Evolutionary conservation across 2,797 vertebrate species (phyloP), one percentile per base, ranked within the genome.

Genomic region (Chaunax sp.): DNA sequence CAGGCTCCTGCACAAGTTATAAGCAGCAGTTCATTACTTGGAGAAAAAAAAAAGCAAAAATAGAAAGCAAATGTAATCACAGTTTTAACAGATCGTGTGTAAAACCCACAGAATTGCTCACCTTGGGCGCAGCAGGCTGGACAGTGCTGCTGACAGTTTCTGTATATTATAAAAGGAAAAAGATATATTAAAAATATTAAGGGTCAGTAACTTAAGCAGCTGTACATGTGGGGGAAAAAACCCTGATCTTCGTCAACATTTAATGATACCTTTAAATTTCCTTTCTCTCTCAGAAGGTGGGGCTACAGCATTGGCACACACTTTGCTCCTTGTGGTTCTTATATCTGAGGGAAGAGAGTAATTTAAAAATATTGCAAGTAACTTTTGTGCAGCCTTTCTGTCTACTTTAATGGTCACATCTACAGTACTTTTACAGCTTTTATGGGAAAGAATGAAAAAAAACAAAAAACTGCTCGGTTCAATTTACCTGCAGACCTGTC

Each of bases 401-500:
- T n/a, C 6, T 44, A 20, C 2, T 45, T 28, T 53, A 7, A n/a
- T 25, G 12, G 8, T 43, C 9, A 20, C 23, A 55, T 12, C 1
- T 33, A 9, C 1, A 33, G 25, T 23, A 4, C 10, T 50, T 15
- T 61, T 33, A n/a, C 2, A 33, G 11, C 19, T 23, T 49, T 49
- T 26, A 55, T 33, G 12, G 0, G 7, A 20, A 51, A 30, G 0
- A 20, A 11, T 22, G 6, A 40, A 43, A 13, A 28, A 22, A 12
- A 22, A 18, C 22, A 18, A 15, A n/a, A 2, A 18, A 15, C 38
- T 7, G 28, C 25, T 23, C 23, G 30, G 47, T 18, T 37, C 13
- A 37, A 25, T n/a, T 6, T 84, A 94, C 92, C 92, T 77, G 89
- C 62, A 45, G 78, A 49, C 49, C 67, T 86, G 49, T 80, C 72